These are phyloP conservation scores for Eonycteris spelaea DNA, from an alignment of 2,113 vertebrate species.

Conservation along the genomic window DNA sequence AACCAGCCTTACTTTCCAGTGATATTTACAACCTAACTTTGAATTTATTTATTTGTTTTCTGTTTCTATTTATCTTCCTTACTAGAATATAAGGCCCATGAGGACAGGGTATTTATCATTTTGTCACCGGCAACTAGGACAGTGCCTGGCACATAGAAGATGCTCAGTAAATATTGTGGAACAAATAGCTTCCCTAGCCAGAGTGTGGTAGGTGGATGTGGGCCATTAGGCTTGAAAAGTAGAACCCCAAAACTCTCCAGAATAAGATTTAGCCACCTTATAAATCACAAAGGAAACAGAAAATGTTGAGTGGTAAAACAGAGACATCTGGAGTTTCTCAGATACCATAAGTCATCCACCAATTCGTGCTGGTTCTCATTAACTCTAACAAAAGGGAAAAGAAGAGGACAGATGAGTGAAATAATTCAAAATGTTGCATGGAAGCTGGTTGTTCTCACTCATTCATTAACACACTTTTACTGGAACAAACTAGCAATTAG, in stretches of 20 bases:
- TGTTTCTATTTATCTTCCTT: background rate
- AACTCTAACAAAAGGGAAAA: background rate
- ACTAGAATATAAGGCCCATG: background rate
- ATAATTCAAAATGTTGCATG: background rate
- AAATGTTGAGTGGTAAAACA: background rate
- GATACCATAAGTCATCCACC: background rate
- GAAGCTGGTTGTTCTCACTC: background rate
- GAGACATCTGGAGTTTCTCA: constrained; percentile 36
- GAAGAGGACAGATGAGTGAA: background rate
- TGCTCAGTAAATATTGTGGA: background rate
- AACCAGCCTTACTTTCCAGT: background rate
- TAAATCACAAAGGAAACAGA: constrained; percentile 42
- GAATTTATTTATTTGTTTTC: background rate
- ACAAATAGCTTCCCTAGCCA: background rate
- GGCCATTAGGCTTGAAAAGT: background rate
- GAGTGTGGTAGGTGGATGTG: background rate
- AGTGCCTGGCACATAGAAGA: background rate
- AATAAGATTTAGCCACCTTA: background rate
- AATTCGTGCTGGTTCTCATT: constrained; percentile 9
- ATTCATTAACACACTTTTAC: background rate
- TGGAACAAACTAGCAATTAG: background rate
- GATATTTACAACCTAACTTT: background rate
- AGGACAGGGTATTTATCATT: background rate
- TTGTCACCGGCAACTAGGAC: background rate
- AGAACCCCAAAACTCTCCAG: background rate